Evolutionary conservation across 2,113 vertebrate species (phyloP).

Genomic region (Psephotus haematonotus): DNA sequence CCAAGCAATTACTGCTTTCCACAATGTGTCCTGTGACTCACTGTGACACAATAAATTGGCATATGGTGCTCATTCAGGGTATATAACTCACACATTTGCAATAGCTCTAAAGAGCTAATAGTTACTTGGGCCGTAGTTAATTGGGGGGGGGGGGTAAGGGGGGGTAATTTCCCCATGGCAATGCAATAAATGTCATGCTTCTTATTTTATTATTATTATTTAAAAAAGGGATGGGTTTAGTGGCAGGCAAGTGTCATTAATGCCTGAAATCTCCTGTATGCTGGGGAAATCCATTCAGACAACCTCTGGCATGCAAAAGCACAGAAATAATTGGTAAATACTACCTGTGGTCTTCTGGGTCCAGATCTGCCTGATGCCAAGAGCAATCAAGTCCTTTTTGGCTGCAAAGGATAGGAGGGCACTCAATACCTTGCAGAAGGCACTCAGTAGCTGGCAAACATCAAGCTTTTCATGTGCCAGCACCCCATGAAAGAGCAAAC

Average conservation of each 20-base stretch:
- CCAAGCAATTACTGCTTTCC: conserved; percentile 36
- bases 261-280: background rate
- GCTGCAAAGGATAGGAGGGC: conserved; percentile 58
- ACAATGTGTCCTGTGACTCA: conserved; percentile 21
- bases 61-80: conserved; percentile 42
- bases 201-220: conserved; percentile 5
- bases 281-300: conserved; percentile 37
- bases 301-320: conserved; percentile 32
- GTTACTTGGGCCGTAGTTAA: conserved; percentile 20
- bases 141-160: background rate
- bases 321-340: conserved; percentile 51
- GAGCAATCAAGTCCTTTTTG: conserved; percentile 66
- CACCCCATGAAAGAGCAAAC: conserved; percentile 10
- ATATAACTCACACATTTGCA: conserved; percentile 19
- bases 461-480: conserved; percentile 15
- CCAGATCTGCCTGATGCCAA: conserved; percentile 63
- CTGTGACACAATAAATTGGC: conserved; percentile 26
- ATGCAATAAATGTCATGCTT: conserved; percentile 33
- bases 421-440: conserved; percentile 52
- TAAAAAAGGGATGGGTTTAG: background rate
- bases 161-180: background rate
- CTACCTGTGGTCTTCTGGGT: conserved; percentile 60
- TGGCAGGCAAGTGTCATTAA: conserved; percentile 12
- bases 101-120: conserved; percentile 1
- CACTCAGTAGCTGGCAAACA: conserved; percentile 41